Conservation (phyloP, 30 jellyfish, hydroid and myxozoan genomes). For the Cassiopea xamachana region DNA sequence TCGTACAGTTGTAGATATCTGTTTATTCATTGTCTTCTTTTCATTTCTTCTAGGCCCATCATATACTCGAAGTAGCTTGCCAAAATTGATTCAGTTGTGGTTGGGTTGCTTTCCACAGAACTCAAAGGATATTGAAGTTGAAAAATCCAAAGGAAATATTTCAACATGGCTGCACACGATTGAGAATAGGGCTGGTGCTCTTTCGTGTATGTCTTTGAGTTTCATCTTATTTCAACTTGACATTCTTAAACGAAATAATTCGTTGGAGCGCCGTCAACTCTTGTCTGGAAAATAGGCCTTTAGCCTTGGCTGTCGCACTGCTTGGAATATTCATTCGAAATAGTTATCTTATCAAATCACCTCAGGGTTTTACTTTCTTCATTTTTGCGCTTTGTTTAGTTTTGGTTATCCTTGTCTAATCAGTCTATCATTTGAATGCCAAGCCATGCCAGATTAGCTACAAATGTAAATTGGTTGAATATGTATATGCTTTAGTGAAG, state of each 20-base stretch:
- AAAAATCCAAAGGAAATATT: conserved; percentile 76
- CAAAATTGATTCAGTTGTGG: conserved; percentile 79
- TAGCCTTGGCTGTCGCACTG: no score
- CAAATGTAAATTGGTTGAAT: not conserved
- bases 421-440: no score
- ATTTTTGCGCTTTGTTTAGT: not conserved
- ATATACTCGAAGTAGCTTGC: conserved; percentile 68
- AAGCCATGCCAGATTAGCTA: not conserved
- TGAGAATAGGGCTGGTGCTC: conserved; percentile 92
- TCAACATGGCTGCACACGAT: conserved; percentile 85
- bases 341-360: not conserved
- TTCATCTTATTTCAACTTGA: no score
- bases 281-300: no score
- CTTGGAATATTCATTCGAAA: no score
- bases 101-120: conserved; percentile 82
- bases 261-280: no score
- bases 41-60: conserved; percentile 80
- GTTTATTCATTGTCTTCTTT: not conserved
- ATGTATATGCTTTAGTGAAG: not conserved
- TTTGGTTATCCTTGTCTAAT: not conserved
- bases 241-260: no score
- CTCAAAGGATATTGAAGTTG: conserved; percentile 73
- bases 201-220: conserved; percentile 60
- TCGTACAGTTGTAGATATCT: not conserved
- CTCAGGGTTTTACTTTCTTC: not conserved